phyloP scores from a whole-genome alignment of 1,140 invertebrate genomes.

The Globodera rostochiensis region DNA sequence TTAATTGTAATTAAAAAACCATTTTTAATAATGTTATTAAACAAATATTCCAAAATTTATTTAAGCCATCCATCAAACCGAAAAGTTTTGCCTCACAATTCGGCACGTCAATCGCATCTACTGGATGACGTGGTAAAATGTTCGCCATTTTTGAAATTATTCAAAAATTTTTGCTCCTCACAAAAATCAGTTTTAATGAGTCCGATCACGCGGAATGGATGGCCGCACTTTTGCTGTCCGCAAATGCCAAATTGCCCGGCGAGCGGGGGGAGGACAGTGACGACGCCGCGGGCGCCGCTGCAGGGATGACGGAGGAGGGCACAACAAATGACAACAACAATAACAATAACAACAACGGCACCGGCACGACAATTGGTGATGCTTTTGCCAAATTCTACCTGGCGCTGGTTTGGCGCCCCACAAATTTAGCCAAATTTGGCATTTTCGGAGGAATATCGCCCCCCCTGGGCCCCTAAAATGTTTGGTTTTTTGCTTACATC shows the following conservation, averaged over 20 bases:
- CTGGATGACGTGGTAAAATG: conserved; percentile 17
- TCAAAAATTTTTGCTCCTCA: background rate
- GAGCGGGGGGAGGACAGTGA: conserved; percentile 13
- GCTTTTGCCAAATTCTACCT: background rate
- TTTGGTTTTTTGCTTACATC: too few relatives aligned
- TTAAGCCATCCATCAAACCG: conserved; percentile 11
- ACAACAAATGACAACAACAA: background rate
- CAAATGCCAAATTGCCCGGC: conserved; percentile 51
- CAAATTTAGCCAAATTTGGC: too few relatives aligned
- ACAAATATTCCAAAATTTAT: too few relatives aligned
- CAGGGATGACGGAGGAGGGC: background rate
- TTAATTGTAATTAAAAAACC: too few relatives aligned
- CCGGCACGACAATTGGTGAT: background rate
- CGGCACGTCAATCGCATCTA: conserved; percentile 47
- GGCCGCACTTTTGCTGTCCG: conserved; percentile 48
- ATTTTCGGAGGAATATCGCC: too few relatives aligned
- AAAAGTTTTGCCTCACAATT: conserved; percentile 44
- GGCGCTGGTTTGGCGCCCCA: too few relatives aligned
- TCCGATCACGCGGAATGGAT: conserved; percentile 53
- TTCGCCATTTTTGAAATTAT: background rate
- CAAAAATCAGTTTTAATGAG: conserved; percentile 39
- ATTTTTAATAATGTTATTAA: too few relatives aligned
- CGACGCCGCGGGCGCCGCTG: background rate
- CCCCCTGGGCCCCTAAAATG: too few relatives aligned
- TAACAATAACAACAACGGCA: background rate